Percentiles rank a stretch among this genome's conserved stretches.
These are phyloP conservation scores for Xylota sylvarum DNA, from an alignment of 2,888 invertebrate species.

Conservation along the genomic window DNA sequence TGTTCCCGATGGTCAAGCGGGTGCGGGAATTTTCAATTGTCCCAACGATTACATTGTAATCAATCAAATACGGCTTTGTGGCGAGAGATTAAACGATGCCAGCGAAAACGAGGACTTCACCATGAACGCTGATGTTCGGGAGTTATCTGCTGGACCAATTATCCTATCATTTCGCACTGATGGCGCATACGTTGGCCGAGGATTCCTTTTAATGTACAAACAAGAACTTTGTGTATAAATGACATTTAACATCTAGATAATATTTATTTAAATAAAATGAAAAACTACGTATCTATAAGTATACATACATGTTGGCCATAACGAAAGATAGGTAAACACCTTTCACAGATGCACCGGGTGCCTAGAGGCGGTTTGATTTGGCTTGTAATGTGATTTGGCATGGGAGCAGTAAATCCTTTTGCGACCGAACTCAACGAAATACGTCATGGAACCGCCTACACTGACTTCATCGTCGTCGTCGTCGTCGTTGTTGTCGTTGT, in stretches of 20 bases:
- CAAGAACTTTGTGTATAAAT: constrained; percentile 87
- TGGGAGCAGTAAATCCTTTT: constrained; percentile 68
- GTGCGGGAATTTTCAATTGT: constrained; percentile 91
- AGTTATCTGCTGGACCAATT: constrained; percentile 89
- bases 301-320: constrained; percentile 9
- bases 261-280: constrained; percentile 52
- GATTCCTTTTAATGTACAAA: constrained; percentile 89
- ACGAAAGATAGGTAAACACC: constrained; percentile 62
- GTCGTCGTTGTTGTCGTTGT: constrained; percentile 16
- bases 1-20: constrained; percentile 89
- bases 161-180: constrained; percentile 89
- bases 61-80: constrained; percentile 90
- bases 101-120: constrained; percentile 87
- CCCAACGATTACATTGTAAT: constrained; percentile 91
- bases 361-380: constrained; percentile 71
- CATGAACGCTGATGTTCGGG: constrained; percentile 89
- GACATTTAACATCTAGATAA: constrained; percentile 29
- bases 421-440: constrained; percentile 58
- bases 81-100: constrained; percentile 91
- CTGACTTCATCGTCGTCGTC: constrained; percentile 38
- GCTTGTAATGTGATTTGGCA: constrained; percentile 67
- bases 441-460: constrained; percentile 79
- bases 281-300: background rate
- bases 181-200: constrained; percentile 88
- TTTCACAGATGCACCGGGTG: constrained; percentile 75